phyloP scores from a whole-genome alignment of 2,113 vertebrate genomes.

The Eulemur rufifrons region DNA sequence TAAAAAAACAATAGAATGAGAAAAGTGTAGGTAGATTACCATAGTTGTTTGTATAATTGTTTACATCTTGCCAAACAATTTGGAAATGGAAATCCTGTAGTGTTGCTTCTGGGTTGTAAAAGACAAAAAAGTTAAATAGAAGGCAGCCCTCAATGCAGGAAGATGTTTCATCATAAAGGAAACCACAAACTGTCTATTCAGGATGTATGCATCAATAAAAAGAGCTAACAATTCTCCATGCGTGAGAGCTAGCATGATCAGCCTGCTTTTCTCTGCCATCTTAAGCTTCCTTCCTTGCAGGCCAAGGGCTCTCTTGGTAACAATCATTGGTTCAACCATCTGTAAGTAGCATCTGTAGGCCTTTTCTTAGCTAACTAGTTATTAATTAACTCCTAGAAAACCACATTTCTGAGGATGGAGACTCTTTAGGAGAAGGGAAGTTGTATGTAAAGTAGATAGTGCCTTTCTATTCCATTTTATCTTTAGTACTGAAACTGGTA shows the following conservation, averaged over 20 bases:
- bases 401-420: neutral
- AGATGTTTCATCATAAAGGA: neutral
- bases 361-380: neutral
- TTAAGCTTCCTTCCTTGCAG: neutral
- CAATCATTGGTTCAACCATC: neutral
- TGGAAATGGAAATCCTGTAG: neutral
- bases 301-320: neutral
- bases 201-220: neutral
- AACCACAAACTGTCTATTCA: neutral
- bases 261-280: neutral
- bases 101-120: neutral
- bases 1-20: neutral
- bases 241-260: neutral
- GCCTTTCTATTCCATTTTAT: neutral
- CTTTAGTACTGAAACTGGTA: neutral
- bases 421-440: neutral
- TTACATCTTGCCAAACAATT: constrained; percentile 13
- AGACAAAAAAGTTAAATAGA: neutral
- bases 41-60: neutral
- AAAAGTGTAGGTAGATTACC: neutral
- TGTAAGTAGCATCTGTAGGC: neutral
- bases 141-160: neutral
- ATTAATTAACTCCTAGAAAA: constrained; percentile 15
- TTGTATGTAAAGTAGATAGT: neutral
- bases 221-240: constrained; percentile 4